phyloP scores from a whole-genome alignment of 2,113 vertebrate genomes.

The Esox niger region DNA sequence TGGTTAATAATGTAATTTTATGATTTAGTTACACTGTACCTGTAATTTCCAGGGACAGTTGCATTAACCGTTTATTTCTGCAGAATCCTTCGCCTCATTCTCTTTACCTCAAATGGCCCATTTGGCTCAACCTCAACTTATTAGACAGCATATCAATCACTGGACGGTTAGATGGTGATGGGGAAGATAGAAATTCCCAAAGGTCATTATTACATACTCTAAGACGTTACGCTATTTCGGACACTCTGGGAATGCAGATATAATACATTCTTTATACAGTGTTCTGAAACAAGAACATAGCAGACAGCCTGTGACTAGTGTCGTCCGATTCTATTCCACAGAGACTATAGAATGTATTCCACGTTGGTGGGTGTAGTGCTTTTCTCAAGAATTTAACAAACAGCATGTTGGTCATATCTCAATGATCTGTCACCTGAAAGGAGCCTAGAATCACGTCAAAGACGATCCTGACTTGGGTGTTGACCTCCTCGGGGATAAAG shows the following conservation, averaged over 20 bases:
- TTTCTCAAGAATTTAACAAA: too few species aligned
- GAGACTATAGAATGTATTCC: too few species aligned
- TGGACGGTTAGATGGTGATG: neutral
- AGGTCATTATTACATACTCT: constrained; percentile 18
- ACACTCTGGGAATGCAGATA: constrained; percentile 16
- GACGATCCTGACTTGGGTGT: constrained; percentile 77
- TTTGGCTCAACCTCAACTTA: neutral
- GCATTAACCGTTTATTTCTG: neutral
- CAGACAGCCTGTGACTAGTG: neutral
- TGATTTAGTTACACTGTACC: neutral
- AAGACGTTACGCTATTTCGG: constrained; percentile 15
- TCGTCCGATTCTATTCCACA: too few species aligned
- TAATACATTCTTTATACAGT: neutral
- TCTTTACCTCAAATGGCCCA: neutral
- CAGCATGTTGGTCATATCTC: too few species aligned
- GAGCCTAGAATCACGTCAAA: constrained; percentile 92
- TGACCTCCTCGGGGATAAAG: constrained; percentile 84
- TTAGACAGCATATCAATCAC: neutral
- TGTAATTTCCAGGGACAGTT: neutral
- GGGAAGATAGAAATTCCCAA: neutral
- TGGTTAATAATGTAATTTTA: neutral
- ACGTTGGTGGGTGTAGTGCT: too few species aligned
- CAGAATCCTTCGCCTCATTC: neutral
- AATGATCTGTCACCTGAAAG: constrained; percentile 95
- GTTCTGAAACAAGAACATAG: neutral